Evolutionary conservation across 2,113 vertebrate genomes (phyloP).

Genomic region (Tragelaphus imberbis): DNA sequence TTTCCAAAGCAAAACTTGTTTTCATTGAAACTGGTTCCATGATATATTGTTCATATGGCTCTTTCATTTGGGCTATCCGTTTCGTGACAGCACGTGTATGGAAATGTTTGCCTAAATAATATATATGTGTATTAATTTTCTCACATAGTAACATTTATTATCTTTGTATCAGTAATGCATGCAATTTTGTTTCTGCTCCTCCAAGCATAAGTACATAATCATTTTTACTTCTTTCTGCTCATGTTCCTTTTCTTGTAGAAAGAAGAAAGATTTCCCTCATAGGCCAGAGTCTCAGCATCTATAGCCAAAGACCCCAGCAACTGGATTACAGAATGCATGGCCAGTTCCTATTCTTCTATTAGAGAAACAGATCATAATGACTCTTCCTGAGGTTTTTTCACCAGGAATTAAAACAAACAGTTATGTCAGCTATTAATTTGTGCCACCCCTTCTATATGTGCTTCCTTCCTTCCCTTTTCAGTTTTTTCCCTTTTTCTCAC

Average conservation of each 20-base stretch:
- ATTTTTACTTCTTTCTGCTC: not conserved
- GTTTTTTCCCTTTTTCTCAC: not conserved
- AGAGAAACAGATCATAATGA: not conserved
- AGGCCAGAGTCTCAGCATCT: not conserved
- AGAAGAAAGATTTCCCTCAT: not conserved
- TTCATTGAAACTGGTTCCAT: conserved; percentile 4
- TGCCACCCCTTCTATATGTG: not conserved
- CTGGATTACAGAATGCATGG: no score
- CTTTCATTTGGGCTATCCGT: not conserved
- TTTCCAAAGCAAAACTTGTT: not conserved
- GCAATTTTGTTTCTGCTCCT: not conserved
- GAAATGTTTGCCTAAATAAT: not conserved
- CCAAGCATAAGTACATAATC: not conserved
- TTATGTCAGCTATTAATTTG: not conserved
- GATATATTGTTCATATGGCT: not conserved
- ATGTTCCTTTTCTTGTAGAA: not conserved
- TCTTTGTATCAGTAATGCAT: not conserved
- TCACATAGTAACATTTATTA: not conserved
- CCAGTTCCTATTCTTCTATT: not conserved
- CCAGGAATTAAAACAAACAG: not conserved
- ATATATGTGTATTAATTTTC: not conserved
- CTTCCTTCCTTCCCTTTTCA: no score
- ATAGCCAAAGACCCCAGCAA: not conserved
- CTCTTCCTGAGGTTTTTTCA: not conserved
- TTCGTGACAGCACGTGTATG: not conserved